A percentile compares a stretch with the other conserved stretches of the same genome.
phyloP scores from a whole-genome alignment of 2,113 vertebrate genomes.

The Ophthalmolycus amberensis region DNA sequence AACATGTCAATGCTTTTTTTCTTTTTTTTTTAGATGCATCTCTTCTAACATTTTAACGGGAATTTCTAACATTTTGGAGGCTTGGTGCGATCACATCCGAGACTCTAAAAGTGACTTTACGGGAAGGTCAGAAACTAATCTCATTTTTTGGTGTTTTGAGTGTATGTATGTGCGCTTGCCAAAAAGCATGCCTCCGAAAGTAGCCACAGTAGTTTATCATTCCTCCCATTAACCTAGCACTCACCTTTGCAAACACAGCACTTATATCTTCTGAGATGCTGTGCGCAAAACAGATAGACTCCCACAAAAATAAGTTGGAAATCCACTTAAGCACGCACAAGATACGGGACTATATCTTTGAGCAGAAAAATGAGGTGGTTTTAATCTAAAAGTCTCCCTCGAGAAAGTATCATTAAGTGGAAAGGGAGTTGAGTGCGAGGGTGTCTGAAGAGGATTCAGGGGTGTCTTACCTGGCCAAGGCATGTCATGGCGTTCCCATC shows the following conservation, averaged over 20 bases:
- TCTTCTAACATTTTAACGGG: conserved; percentile 28
- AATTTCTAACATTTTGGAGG: conserved; percentile 5
- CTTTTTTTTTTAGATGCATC: neutral
- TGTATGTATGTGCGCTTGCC: conserved; percentile 46
- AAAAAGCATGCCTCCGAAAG: conserved; percentile 48
- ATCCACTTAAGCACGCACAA: conserved; percentile 23
- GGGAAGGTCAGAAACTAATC: conserved; percentile 64
- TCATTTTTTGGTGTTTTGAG: conserved; percentile 40
- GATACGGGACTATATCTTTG: conserved; percentile 50
- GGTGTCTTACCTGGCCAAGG: conserved; percentile 89
- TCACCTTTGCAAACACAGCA: conserved; percentile 66
- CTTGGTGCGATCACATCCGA: conserved; percentile 5
- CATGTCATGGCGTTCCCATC: conserved; percentile 90
- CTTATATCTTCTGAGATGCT: conserved; percentile 49
- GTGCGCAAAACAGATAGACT: conserved; percentile 31
- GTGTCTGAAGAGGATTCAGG: neutral
- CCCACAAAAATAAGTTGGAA: conserved; percentile 39
- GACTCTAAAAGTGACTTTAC: conserved; percentile 46
- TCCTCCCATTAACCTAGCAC: conserved; percentile 67
- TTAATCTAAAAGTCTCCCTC: conserved; percentile 31
- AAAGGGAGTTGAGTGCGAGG: neutral
- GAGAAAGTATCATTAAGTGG: neutral
- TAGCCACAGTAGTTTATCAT: conserved; percentile 67
- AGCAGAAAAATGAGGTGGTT: conserved; percentile 35
- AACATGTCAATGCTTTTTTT: neutral